Conservation (phyloP, 2,113 vertebrate species). For the Gavialis gangeticus region DNA sequence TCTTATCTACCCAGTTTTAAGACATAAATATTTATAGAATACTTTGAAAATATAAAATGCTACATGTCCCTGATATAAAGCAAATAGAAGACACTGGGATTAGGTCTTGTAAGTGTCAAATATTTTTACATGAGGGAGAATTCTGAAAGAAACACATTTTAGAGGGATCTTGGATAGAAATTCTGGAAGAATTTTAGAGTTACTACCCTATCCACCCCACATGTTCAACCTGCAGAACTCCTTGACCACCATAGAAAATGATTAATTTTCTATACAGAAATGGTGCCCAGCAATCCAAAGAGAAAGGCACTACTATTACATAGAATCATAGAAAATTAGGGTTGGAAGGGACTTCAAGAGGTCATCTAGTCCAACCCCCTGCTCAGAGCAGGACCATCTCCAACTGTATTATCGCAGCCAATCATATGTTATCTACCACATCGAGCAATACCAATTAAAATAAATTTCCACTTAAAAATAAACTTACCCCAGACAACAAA, state of each 20-base stretch:
- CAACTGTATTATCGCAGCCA: too few relatives aligned
- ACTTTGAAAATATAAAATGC: not conserved
- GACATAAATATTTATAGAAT: constrained; percentile 25
- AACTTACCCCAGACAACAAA: not conserved
- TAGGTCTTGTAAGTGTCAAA: not conserved
- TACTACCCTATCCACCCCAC: not conserved
- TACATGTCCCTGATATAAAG: not conserved
- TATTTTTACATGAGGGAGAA: not conserved
- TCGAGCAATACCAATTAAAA: not conserved
- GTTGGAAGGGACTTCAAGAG: too few relatives aligned
- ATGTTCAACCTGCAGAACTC: not conserved
- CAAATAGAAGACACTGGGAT: constrained; percentile 21
- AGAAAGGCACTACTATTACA: not conserved
- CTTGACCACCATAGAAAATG: not conserved
- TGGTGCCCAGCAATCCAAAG: not conserved
- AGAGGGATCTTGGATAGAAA: not conserved
- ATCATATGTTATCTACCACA: too few relatives aligned
- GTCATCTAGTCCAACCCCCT: too few relatives aligned
- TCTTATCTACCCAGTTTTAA: constrained; percentile 19
- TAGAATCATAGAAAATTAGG: not conserved
- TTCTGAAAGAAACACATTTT: not conserved
- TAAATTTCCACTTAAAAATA: not conserved
- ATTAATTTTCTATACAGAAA: not conserved
- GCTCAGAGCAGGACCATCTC: too few relatives aligned
- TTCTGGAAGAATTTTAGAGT: not conserved